Conservation (phyloP, 2,797 vertebrate genomes). For the Leptatherina wallacei region DNA sequence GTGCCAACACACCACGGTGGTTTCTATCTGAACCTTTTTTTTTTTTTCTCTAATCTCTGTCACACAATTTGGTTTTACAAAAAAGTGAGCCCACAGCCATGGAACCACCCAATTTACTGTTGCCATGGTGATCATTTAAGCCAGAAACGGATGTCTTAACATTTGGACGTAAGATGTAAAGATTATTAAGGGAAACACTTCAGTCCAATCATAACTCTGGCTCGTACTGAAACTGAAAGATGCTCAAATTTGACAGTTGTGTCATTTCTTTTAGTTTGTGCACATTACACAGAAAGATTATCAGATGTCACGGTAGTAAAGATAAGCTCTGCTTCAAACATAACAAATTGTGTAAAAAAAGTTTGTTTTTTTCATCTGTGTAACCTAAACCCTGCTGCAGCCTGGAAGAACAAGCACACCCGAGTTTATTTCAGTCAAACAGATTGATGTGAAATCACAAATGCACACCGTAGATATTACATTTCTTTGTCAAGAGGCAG, state of each 20-base stretch:
- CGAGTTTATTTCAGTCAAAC: too few species aligned
- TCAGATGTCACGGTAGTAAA: neutral
- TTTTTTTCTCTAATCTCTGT: neutral
- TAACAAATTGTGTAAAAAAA: too few species aligned
- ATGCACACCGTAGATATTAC: too few species aligned
- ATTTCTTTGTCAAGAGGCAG: too few species aligned
- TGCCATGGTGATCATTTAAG: neutral
- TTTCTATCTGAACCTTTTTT: neutral
- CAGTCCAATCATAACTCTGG: neutral
- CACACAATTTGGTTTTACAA: constrained; percentile 4
- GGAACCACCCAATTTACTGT: neutral
- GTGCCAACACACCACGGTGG: constrained; percentile 1
- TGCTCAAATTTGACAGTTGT: neutral
- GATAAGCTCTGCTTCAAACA: neutral
- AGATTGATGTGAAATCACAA: too few species aligned
- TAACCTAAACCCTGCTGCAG: too few species aligned
- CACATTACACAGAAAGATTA: neutral
- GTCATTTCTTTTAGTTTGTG: neutral
- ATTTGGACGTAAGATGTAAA: neutral
- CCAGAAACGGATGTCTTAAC: neutral
- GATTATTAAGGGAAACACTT: too few species aligned
- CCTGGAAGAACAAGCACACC: too few species aligned
- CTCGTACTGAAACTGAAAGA: neutral
- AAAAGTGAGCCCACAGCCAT: neutral
- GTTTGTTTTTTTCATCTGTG: too few species aligned